These are phyloP conservation scores for Microcebus griseorufus DNA, from an alignment of 2,113 vertebrate genomes.

Conservation along the genomic window DNA sequence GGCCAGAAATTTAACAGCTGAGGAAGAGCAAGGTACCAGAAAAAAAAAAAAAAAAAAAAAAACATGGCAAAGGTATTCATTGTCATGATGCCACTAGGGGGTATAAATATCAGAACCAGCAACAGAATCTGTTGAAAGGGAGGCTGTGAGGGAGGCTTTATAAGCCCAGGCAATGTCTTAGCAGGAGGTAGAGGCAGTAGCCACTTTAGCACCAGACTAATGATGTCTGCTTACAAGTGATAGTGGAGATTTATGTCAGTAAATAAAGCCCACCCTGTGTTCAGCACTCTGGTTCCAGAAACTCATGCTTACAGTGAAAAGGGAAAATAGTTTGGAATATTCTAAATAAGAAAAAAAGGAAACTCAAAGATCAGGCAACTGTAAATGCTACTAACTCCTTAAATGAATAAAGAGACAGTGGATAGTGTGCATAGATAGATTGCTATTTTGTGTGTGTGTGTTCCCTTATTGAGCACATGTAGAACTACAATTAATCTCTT, in stretches of 20 bases:
- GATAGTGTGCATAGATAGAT: background rate
- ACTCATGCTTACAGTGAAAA: background rate
- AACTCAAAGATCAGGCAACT: background rate
- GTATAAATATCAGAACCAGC: background rate
- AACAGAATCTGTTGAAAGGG: background rate
- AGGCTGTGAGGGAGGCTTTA: background rate
- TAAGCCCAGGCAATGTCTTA: background rate
- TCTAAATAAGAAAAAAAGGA: background rate
- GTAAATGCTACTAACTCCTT: background rate
- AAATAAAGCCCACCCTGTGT: background rate
- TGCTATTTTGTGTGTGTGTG: background rate
- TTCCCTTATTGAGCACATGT: background rate
- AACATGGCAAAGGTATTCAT: background rate
- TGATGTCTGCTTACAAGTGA: background rate
- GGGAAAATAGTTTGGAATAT: too few species aligned
- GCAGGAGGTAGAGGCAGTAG: background rate
- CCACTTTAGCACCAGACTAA: background rate
- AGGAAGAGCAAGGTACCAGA: background rate
- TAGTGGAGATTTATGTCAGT: background rate
- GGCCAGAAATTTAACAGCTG: background rate
- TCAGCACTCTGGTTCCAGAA: background rate
- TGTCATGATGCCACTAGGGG: background rate
- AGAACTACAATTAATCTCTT: background rate
- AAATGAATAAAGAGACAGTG: background rate
- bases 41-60: background rate